Conservation (phyloP, 2,888 invertebrate genomes). For the Trachelus troglodyta region DNA sequence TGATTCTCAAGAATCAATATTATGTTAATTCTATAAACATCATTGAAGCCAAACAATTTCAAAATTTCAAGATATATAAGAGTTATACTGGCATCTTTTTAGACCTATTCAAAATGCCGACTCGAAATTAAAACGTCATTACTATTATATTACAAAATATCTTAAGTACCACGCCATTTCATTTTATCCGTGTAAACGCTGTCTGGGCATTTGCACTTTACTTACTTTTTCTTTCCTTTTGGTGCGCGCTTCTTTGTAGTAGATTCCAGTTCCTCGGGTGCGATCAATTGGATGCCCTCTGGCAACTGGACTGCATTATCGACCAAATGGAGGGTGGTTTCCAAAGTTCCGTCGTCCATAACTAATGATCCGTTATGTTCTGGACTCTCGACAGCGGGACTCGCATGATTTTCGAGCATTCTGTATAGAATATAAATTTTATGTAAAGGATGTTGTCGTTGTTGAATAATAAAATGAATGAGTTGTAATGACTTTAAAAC, state of each 20-base stretch:
- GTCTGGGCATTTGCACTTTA: slow-evolving; percentile 11
- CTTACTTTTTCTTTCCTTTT: slow-evolving; percentile 61
- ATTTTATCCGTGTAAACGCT: background rate
- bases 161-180: background rate
- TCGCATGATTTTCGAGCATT: slow-evolving; percentile 50
- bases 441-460: background rate
- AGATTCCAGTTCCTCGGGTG: slow-evolving; percentile 31
- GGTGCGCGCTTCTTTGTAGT: slow-evolving; percentile 44
- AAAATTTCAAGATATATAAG: background rate
- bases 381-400: slow-evolving; percentile 56
- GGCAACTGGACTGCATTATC: slow-evolving; percentile 35
- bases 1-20: background rate
- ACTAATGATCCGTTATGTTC: slow-evolving; percentile 35
- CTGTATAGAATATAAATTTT: slow-evolving; percentile 30
- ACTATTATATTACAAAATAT: background rate
- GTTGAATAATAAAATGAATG: background rate
- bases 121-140: background rate
- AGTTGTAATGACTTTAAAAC: too few relatives aligned
- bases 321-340: slow-evolving; percentile 43
- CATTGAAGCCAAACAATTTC: background rate
- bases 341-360: slow-evolving; percentile 46
- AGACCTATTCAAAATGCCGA: background rate
- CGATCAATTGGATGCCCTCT: slow-evolving; percentile 32
- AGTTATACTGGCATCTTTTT: background rate
- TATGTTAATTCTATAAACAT: background rate